Percentiles rank a stretch among this genome's conserved stretches.
Conservation (phyloP, 2,113 vertebrate genomes). For the Hassar affinis region DNA sequence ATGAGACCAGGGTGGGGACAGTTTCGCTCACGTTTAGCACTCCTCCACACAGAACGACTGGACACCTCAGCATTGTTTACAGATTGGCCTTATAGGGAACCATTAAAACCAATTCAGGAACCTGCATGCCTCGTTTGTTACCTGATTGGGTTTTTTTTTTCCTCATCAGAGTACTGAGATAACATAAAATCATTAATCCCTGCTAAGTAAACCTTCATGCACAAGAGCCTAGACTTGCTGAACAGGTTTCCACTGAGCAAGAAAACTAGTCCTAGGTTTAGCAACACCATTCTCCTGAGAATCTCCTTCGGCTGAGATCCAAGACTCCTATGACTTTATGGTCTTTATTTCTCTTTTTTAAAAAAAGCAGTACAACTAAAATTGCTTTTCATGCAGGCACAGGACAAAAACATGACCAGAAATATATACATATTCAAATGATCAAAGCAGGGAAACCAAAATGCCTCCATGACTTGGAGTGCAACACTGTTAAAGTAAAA, state of each 20-base stretch:
- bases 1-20: background rate
- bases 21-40: background rate
- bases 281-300: background rate
- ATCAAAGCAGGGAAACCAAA: background rate
- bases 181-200: background rate
- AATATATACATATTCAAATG: background rate
- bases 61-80: background rate
- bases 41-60: background rate
- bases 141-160: background rate
- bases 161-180: background rate
- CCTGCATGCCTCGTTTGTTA: background rate
- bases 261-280: background rate
- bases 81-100: background rate
- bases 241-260: slow-evolving; percentile 1
- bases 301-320: background rate
- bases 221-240: background rate
- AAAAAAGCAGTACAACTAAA: background rate
- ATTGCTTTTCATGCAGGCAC: background rate
- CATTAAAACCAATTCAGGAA: background rate
- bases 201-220: background rate
- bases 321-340: background rate
- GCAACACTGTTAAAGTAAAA: background rate
- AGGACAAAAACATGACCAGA: background rate
- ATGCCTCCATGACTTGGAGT: background rate
- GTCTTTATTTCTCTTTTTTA: background rate